A percentile compares a stretch with the other conserved stretches of the same genome.
Conservation (phyloP, 2,888 invertebrate genomes). For the Cryptus viduatorius region DNA sequence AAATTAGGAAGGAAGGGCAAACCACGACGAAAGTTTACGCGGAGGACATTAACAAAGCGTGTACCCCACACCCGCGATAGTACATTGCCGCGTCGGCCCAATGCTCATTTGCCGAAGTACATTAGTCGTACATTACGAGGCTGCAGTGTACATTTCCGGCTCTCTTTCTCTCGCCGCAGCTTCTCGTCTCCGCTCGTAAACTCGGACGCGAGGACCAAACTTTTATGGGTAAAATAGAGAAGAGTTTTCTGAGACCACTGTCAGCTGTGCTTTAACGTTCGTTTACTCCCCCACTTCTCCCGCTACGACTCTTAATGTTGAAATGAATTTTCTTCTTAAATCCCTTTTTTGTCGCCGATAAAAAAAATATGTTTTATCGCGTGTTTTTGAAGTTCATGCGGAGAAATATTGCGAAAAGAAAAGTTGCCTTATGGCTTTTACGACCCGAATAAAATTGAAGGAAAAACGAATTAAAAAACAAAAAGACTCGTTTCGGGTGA, state of each 20-base stretch:
- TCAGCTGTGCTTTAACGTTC: slow-evolving; percentile 4
- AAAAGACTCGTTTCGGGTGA: background rate
- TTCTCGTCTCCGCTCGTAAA: slow-evolving; percentile 47
- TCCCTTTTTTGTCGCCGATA: slow-evolving; percentile 1
- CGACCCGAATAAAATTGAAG: background rate
- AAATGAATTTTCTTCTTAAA: slow-evolving; percentile 24
- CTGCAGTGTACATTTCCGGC: slow-evolving; percentile 29
- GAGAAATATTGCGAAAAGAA: background rate
- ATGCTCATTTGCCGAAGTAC: slow-evolving; percentile 65
- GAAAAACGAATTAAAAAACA: background rate
- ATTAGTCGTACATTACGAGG: slow-evolving; percentile 65
- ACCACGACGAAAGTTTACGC: slow-evolving; percentile 40
- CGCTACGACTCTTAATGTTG: slow-evolving; percentile 4
- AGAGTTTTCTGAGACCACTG: slow-evolving; percentile 13
- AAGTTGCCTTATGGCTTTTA: background rate
- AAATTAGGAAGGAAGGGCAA: slow-evolving; percentile 40
- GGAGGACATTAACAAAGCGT: slow-evolving; percentile 60
- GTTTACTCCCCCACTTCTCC: slow-evolving; percentile 13
- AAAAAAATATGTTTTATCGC: background rate
- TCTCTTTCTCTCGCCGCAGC: slow-evolving; percentile 27
- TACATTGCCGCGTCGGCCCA: slow-evolving; percentile 27
- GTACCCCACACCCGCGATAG: slow-evolving; percentile 15
- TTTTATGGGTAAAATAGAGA: slow-evolving; percentile 46
- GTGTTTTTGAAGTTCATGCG: background rate
- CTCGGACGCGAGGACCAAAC: slow-evolving; percentile 32